phyloP scores from a whole-genome alignment of 2,113 vertebrate genomes.

The Macaca mulatta region DNA sequence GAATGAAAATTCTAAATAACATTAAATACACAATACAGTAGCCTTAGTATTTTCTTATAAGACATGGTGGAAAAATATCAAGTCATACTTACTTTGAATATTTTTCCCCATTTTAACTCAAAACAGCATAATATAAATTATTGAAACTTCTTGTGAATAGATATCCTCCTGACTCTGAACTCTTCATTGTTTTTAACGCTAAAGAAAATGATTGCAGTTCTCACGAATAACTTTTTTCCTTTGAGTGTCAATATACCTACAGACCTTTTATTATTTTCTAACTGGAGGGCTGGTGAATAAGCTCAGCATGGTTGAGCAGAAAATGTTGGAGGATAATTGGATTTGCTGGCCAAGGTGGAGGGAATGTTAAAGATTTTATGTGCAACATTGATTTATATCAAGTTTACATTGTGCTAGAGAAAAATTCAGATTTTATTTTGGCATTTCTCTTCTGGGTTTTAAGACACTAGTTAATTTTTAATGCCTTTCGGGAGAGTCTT shows the following conservation, averaged over 20 bases:
- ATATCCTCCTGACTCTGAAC: not conserved
- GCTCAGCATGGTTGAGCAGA: conserved; percentile 83
- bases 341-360: conserved; percentile 79
- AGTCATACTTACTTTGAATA: not conserved
- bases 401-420: conserved; percentile 64
- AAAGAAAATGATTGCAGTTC: conserved; percentile 66
- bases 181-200: conserved; percentile 59
- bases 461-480: conserved; percentile 56
- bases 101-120: not conserved
- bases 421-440: conserved; percentile 69
- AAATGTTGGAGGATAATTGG: conserved; percentile 85
- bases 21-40: not conserved
- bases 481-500: conserved; percentile 45
- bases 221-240: conserved; percentile 75
- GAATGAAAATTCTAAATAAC: not conserved
- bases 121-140: conserved; percentile 38
- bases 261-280: conserved; percentile 82
- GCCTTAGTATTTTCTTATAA: not conserved
- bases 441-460: conserved; percentile 61
- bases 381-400: conserved; percentile 77
- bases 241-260: conserved; percentile 72
- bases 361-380: conserved; percentile 73
- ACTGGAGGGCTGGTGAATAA: conserved; percentile 82
- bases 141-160: conserved; percentile 14
- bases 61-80: not conserved